Evolutionary conservation across 2,888 invertebrate genomes (phyloP), one percentile per base, ranked within the genome.

Genomic region (Glomeris marginata): DNA sequence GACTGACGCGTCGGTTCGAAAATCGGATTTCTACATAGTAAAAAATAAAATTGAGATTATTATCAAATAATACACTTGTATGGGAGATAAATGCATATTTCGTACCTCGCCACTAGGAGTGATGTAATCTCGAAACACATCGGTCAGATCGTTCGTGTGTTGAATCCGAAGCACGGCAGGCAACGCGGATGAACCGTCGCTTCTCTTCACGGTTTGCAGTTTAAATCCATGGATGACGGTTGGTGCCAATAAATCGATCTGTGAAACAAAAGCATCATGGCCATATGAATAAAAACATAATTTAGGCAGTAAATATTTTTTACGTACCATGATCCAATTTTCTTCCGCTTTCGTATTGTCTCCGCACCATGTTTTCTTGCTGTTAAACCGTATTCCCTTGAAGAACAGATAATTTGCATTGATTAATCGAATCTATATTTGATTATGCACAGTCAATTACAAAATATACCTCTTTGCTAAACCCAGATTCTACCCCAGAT

Each of bases 181-280:
- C 61, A 86, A 91, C 0, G 91, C 91, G 52, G 84, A 72, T 33
- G 60, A 52, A 45, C 83, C 84, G 60, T 88, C 86, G 16, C 77
- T 75, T 54, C 88, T 74, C 61, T 80, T 77, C 0, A 90, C 87
- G 45, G 87, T 84, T 75, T 86, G 88, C 1, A 90, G 88, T 58
- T 90, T 75, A 68, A 92, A 91, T 11, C 91, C 91, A 60, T 88
- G 75, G 50, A 91, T 76, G 22, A 91, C 82, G 0, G 86, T 85
- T 0, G 88, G 86, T 20, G 90, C 86, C 69, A 83, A 81, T 56
- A 91, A 73, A 62, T 92, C 91, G 53, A 91, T 55, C 51, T 60
- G 59, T 18, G 8, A 38, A 10, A 18, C 8, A 34, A 41, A 20
- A 45, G 5, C 4, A 15, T n/a, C n/a, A n/a, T n/a, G n/a, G n/a